phyloP scores from a whole-genome alignment of 2,797 vertebrate genomes.

The Xenopus petersii region DNA sequence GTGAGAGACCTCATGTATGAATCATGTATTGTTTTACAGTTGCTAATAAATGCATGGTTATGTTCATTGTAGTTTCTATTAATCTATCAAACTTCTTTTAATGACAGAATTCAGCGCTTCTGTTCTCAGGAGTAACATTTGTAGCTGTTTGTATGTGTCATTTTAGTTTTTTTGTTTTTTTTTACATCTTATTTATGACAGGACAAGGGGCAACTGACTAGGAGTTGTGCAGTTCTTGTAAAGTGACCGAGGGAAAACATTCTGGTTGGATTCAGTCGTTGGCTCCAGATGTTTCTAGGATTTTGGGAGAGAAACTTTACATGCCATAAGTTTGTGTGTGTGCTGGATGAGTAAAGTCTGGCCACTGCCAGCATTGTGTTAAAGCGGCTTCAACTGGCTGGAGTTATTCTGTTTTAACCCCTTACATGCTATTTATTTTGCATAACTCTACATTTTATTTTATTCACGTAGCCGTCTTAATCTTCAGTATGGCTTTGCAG shows the following conservation, averaged over 20 bases:
- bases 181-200: neutral
- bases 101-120: too few species aligned
- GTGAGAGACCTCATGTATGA: too few species aligned
- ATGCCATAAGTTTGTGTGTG: neutral
- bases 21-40: too few species aligned
- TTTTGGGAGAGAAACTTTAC: constrained; percentile 46
- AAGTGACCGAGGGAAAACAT: neutral
- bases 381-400: neutral
- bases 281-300: constrained; percentile 48
- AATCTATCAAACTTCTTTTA: too few species aligned
- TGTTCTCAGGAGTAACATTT: too few species aligned
- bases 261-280: neutral
- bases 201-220: neutral
- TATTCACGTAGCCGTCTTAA: too few species aligned
- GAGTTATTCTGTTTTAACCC: neutral
- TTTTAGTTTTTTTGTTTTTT: neutral
- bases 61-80: too few species aligned
- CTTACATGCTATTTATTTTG: neutral
- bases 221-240: neutral
- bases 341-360: neutral
- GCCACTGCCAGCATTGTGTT: neutral
- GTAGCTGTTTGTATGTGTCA: neutral
- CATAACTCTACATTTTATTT: too few species aligned
- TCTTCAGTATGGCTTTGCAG: too few species aligned
- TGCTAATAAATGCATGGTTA: too few species aligned